Evolutionary conservation across 2,888 invertebrate species (phyloP).

Genomic region (Oxyteleia sp.): DNA sequence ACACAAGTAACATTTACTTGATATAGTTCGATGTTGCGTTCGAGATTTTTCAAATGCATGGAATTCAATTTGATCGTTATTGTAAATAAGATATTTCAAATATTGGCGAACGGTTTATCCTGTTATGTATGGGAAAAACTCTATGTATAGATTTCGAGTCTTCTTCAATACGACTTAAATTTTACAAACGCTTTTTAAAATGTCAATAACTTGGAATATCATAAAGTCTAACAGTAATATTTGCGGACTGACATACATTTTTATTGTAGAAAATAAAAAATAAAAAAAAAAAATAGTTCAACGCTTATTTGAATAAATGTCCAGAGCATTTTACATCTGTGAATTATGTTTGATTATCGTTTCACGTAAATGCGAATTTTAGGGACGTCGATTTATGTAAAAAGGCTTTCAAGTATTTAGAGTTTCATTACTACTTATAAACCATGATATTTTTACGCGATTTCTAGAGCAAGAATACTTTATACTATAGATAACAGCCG

Average conservation of each 20-base stretch:
- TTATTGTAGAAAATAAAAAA: neutral
- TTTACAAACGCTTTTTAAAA: neutral
- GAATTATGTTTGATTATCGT: constrained; percentile 1
- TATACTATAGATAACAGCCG: too few species aligned
- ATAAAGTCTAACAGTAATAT: neutral
- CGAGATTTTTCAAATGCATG: too few species aligned
- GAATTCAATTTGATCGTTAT: too few species aligned
- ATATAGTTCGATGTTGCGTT: too few species aligned
- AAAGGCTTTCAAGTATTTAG: constrained; percentile 16
- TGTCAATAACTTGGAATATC: neutral
- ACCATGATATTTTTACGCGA: neutral
- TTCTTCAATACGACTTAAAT: neutral
- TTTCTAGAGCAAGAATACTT: too few species aligned
- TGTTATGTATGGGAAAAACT: too few species aligned
- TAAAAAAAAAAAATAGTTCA: neutral
- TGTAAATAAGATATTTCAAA: too few species aligned
- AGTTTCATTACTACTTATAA: constrained; percentile 5
- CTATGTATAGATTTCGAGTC: too few species aligned
- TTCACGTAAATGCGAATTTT: neutral
- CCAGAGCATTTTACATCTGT: neutral
- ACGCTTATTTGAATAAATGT: neutral
- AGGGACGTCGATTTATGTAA: neutral
- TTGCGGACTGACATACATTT: neutral
- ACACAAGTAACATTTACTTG: too few species aligned
- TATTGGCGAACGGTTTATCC: too few species aligned